Evolutionary conservation across 2,888 invertebrate genomes (phyloP), one percentile per base, ranked within the genome.

Genomic region (Tachina grossa): DNA sequence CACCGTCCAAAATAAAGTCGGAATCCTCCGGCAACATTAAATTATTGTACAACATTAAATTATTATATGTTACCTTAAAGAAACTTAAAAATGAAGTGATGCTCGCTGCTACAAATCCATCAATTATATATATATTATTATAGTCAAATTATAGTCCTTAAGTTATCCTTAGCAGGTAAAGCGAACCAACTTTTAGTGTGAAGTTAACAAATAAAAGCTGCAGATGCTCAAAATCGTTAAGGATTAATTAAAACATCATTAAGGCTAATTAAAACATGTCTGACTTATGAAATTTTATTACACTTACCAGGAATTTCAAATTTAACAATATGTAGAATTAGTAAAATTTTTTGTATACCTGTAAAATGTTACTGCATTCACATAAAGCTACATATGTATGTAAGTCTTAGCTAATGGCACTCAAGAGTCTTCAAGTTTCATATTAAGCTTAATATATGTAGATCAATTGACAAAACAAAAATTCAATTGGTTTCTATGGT

Each of bases 21-120:
- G 22, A 1, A 9, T 22, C 16, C 51, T 79, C 63, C 10, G 78
- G 78, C 53, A 79, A 43, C 78, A 79, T 78, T 19, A 31, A 31
- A 31, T 63, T 69, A 41, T 9, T 14, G 14, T 3, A 8, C 6
- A 31, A 1, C 6, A 6, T 4, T 31, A 31, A 31, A 31, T 31
- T 31, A 31, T 31, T 31, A 31, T 31, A 31, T 6, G 6, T 31
- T 31, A 6, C 31, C 0, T 2, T 31, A 31, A 43, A 13, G 45
- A 55, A 3, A 76, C 31, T 66, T 57, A 5, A 14, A 5, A 8
- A 14, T 13, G 41, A 16, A 66, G n/a, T 76, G 57, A 66, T 76
- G 57, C 14, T 47, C 9, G 5, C 13, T 53, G 2, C 47, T 1
- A 13, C 6, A 39, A 16, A 16, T 11, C 9, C 1, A 16, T 22